phyloP scores from a whole-genome alignment of 2,888 invertebrate genomes.

The Fragum sueziense region DNA sequence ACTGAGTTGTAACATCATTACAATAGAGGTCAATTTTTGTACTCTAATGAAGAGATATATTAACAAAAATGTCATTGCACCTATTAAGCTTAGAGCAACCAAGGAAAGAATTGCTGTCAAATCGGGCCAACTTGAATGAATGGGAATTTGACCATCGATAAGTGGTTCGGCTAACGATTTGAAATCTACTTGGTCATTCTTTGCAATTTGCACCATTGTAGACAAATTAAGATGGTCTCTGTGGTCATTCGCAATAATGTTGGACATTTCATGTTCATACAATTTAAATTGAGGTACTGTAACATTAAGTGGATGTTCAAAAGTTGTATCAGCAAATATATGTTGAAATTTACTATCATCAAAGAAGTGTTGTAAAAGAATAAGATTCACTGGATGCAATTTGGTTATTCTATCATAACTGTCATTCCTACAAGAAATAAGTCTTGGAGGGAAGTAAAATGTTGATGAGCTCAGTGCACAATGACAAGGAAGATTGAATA shows the following conservation, averaged over 20 bases:
- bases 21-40: background rate
- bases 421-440: constrained; percentile 13
- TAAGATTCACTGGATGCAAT: constrained; percentile 37
- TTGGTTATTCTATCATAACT: constrained; percentile 10
- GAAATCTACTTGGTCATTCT: constrained; percentile 24
- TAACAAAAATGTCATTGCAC: background rate
- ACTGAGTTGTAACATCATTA: constrained; percentile 15
- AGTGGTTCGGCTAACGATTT: constrained; percentile 28
- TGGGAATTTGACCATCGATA: constrained; percentile 19
- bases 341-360: constrained; percentile 6
- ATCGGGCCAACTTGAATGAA: constrained; percentile 27
- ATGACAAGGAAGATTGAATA: constrained; percentile 6
- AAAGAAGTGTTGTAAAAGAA: constrained; percentile 37
- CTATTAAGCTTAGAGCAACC: background rate
- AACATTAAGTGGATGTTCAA: constrained; percentile 27
- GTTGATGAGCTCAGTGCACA: constrained; percentile 11
- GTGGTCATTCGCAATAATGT: constrained; percentile 21
- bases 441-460: constrained; percentile 5
- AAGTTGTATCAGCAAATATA: constrained; percentile 20
- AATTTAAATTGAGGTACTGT: constrained; percentile 29
- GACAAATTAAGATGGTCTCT: constrained; percentile 31
- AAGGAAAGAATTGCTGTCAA: constrained; percentile 14
- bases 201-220: constrained; percentile 22
- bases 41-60: constrained; percentile 6
- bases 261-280: constrained; percentile 32